These are phyloP conservation scores for Pseudomyrmex cubaensis DNA, from an alignment of 1,140 invertebrate genomes.

Conservation along the genomic window DNA sequence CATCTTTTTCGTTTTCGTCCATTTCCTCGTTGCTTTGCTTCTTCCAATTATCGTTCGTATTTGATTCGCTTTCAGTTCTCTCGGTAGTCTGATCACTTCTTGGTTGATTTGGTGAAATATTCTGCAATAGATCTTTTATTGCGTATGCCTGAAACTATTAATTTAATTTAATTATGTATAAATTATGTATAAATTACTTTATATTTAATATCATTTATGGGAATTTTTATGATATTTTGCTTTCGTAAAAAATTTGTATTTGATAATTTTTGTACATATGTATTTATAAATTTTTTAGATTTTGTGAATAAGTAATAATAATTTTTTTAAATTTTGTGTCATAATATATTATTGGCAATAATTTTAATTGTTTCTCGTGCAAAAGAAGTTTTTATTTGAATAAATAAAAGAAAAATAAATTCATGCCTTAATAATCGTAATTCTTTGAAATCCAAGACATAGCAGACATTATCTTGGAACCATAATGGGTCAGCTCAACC, in stretches of 20 bases:
- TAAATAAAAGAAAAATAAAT: neutral
- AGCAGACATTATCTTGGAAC: constrained; percentile 66
- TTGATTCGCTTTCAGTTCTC: neutral
- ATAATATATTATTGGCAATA: neutral
- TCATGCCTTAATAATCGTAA: constrained; percentile 69
- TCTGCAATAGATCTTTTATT: constrained; percentile 55
- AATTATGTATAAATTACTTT: neutral
- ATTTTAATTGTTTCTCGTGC: neutral
- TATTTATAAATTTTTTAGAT: neutral
- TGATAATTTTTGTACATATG: neutral
- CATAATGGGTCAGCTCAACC: constrained; percentile 69
- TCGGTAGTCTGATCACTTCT: neutral
- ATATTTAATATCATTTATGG: neutral
- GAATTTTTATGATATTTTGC: neutral
- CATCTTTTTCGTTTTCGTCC: constrained; percentile 33
- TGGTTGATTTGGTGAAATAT: constrained; percentile 23
- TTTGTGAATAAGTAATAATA: neutral
- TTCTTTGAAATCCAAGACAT: constrained; percentile 76
- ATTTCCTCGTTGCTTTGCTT: neutral
- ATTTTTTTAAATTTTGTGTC: neutral
- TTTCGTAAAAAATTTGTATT: neutral
- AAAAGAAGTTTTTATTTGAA: neutral
- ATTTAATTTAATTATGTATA: neutral
- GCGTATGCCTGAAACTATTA: constrained; percentile 68
- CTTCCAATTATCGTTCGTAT: neutral